Percentiles rank a stretch among this genome's conserved stretches.
These are phyloP conservation scores for Gryon sp. DNA, from an alignment of 1,140 invertebrate genomes.

Conservation along the genomic window DNA sequence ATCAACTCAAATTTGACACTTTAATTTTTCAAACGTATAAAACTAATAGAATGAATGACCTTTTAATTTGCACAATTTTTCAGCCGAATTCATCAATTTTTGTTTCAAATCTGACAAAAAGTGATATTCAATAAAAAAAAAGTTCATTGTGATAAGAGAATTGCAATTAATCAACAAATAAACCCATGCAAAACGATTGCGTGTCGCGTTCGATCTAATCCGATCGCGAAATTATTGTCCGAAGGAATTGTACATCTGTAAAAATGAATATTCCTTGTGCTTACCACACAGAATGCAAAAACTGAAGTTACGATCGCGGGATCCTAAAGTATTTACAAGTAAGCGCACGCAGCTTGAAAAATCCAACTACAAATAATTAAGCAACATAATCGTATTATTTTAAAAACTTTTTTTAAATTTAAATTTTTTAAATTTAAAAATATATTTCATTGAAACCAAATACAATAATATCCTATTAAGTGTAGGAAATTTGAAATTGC, in stretches of 20 bases:
- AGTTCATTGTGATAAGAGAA: conserved; percentile 1
- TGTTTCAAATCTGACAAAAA: conserved; percentile 37
- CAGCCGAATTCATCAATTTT: too few relatives aligned
- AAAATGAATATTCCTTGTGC: conserved; percentile 16
- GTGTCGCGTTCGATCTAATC: conserved; percentile 13
- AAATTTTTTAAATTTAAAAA: too few relatives aligned
- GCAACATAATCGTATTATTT: too few relatives aligned
- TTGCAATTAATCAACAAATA: conserved; percentile 25
- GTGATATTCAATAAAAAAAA: too few relatives aligned
- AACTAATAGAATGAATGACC: too few relatives aligned
- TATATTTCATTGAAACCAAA: too few relatives aligned
- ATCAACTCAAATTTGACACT: too few relatives aligned
- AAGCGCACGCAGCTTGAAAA: conserved; percentile 1
- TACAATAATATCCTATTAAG: too few relatives aligned
- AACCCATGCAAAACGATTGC: conserved; percentile 16
- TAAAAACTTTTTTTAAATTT: too few relatives aligned
- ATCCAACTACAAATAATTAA: too few relatives aligned
- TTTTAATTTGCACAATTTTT: too few relatives aligned
- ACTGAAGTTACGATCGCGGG: not conserved
- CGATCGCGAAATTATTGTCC: conserved; percentile 55
- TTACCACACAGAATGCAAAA: conserved; percentile 2
- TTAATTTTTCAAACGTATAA: not conserved
- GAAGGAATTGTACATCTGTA: conserved; percentile 45
- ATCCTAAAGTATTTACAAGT: conserved; percentile 22
- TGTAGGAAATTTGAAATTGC: too few relatives aligned